Evolutionary conservation across 2,888 invertebrate species (phyloP).

Genomic region (Mechanitis messenoides): DNA sequence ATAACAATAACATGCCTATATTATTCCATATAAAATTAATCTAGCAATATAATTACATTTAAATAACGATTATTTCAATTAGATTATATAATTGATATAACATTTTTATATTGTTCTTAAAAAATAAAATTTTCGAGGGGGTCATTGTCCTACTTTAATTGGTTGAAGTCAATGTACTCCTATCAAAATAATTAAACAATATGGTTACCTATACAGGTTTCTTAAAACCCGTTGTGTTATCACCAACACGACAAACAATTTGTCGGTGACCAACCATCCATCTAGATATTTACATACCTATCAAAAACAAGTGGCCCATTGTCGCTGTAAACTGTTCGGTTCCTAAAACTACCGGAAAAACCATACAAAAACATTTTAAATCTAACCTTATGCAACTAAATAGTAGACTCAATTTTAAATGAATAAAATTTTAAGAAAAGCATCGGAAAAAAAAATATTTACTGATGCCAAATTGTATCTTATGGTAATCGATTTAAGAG

Average conservation of each 20-base stretch:
- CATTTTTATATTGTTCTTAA: background rate
- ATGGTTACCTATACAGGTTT: conserved; percentile 28
- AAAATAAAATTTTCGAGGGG: conserved; percentile 6
- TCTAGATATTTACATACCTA: conserved; percentile 73
- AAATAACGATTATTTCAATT: no score
- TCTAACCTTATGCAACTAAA: conserved; percentile 28
- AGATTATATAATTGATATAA: no score
- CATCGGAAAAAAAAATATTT: conserved; percentile 39
- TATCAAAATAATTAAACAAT: conserved; percentile 19
- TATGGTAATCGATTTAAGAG: conserved; percentile 26
- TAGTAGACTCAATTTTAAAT: conserved; percentile 31
- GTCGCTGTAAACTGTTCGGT: conserved; percentile 54
- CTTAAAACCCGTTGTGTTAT: conserved; percentile 43
- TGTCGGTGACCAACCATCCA: conserved; percentile 70
- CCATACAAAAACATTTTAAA: conserved; percentile 34
- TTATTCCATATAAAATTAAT: no score
- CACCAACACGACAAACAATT: conserved; percentile 42
- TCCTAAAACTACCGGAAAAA: conserved; percentile 68
- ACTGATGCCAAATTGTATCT: conserved; percentile 29
- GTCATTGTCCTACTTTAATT: conserved; percentile 15
- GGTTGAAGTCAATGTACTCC: conserved; percentile 20
- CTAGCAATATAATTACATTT: no score
- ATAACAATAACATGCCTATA: no score
- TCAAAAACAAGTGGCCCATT: conserved; percentile 70
- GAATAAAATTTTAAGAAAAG: conserved; percentile 40